Evolutionary conservation across 2,797 vertebrate species (phyloP), one percentile per base, ranked within the genome.

Genomic region (Alca torda): DNA sequence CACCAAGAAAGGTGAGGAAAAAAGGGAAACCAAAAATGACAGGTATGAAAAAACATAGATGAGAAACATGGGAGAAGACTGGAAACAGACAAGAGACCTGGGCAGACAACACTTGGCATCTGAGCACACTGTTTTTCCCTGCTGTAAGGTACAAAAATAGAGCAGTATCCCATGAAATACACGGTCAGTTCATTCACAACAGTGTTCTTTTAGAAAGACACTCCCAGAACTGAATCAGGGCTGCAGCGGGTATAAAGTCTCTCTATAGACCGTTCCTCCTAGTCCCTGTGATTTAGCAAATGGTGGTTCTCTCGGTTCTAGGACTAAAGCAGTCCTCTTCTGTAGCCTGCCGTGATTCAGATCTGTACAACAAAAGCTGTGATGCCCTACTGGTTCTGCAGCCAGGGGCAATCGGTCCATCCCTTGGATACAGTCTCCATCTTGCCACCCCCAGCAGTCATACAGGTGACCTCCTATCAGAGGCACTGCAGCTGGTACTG

Each of bases 381-480:
- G 51, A 59, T 26, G 35, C 18, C 46, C 35, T 37, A 7, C 51
- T 30, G 35, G 28, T 53, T 13, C 51, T 37, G 50, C 54, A 73
- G 57, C 33, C 5, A 4, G 25, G 13, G 39, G 13, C 37, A n/a
- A 45, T 33, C 64, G 30, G n/a, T 39, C 39, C 50, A 30, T 25
- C 33, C 54, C 19, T 48, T 35, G 1, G 0, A 8, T 6, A 21
- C 3, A 37, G 9, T 8, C 43, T 35, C 60, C 10, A 4, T 20
- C 50, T 50, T 24, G 3, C 51, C 45, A 37, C 10, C 51, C 64
- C 16, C 2, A 0, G 12, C 72, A 88, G 9, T 16, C 72, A 30
- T 4, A 28, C 16, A 25, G 30, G 48, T 51, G 37, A 24, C 73
- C 37, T 54, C 20, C 30, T 13, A 54, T 26, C 35, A 84, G 43